Conservation (phyloP, 2,888 invertebrate species). For the Phrixothrix hirtus region DNA sequence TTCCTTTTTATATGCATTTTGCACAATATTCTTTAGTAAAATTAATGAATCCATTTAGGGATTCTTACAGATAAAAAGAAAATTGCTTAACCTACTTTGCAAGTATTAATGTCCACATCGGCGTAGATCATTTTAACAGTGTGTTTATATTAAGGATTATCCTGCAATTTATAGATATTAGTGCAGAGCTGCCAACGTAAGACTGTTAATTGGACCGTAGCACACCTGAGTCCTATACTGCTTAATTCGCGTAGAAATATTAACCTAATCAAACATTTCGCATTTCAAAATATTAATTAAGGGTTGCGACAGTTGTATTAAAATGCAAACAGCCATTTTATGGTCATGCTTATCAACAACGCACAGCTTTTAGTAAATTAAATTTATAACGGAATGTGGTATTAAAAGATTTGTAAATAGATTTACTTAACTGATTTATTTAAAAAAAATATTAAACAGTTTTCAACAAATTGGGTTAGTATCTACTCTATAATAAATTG, state of each 20-base stretch:
- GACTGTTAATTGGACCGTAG: conserved; percentile 49
- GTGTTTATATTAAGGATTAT: conserved; percentile 55
- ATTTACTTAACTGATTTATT: no score
- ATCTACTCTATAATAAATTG: no score
- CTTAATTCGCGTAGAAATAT: conserved; percentile 31
- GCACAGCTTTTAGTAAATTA: conserved; percentile 9
- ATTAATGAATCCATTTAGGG: no score
- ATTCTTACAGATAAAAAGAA: conserved; percentile 7
- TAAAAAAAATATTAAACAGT: no score
- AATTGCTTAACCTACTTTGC: conserved; percentile 29
- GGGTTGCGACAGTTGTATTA: conserved; percentile 23
- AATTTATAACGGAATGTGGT: no score
- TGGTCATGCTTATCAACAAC: conserved; percentile 22
- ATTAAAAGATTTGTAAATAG: no score
- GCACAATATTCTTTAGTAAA: no score
- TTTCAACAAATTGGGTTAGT: no score
- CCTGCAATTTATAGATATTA: conserved; percentile 55
- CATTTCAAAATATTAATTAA: conserved; percentile 26
- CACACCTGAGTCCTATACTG: conserved; percentile 49
- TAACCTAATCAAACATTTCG: conserved; percentile 24
- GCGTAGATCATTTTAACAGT: conserved; percentile 52
- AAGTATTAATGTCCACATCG: conserved; percentile 42
- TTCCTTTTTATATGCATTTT: no score
- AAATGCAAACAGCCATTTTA: conserved; percentile 24
- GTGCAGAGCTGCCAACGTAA: conserved; percentile 42